Conservation (phyloP, 2,797 vertebrate genomes). For the Sebastes trivittatus region DNA sequence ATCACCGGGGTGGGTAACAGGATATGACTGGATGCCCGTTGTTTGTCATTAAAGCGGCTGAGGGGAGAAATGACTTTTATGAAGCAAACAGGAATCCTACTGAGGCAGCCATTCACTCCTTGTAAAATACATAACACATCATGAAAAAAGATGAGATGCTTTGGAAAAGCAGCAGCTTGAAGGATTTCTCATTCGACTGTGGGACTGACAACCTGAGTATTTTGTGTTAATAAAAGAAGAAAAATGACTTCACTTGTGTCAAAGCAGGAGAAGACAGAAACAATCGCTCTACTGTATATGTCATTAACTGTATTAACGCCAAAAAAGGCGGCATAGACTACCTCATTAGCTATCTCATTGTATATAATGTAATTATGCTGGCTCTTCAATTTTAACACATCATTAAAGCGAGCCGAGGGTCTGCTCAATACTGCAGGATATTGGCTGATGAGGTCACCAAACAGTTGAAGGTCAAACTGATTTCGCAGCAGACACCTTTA, state of each 20-base stretch:
- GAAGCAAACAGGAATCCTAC: conserved; percentile 41
- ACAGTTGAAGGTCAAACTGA: conserved; percentile 23
- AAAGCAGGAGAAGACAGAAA: conserved; percentile 8
- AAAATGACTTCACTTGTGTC: conserved; percentile 8
- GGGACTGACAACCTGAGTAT: conserved; percentile 6
- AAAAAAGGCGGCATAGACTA: conserved; percentile 7
- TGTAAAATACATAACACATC: conserved; percentile 36
- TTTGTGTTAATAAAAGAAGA: conserved; percentile 16
- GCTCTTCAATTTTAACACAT: conserved; percentile 36
- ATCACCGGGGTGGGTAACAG: conserved; percentile 42
- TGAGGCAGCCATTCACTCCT: conserved; percentile 33
- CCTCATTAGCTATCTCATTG: conserved; percentile 53
- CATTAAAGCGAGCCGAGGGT: conserved; percentile 35
- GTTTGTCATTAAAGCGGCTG: conserved; percentile 51
- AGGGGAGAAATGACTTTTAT: conserved; percentile 40
- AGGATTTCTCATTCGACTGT: conserved; percentile 10
- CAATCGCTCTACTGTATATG: conserved; percentile 1
- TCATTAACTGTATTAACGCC: conserved; percentile 48
- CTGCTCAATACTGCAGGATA: neutral
- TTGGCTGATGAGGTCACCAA: conserved; percentile 17
- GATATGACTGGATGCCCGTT: conserved; percentile 58
- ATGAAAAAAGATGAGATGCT: conserved; percentile 49
- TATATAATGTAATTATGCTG: conserved; percentile 42
- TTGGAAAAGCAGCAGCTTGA: conserved; percentile 2
- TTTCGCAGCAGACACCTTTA: neutral